phyloP scores from a whole-genome alignment of 1,140 invertebrate species.

The Diorhabda sublineata region DNA sequence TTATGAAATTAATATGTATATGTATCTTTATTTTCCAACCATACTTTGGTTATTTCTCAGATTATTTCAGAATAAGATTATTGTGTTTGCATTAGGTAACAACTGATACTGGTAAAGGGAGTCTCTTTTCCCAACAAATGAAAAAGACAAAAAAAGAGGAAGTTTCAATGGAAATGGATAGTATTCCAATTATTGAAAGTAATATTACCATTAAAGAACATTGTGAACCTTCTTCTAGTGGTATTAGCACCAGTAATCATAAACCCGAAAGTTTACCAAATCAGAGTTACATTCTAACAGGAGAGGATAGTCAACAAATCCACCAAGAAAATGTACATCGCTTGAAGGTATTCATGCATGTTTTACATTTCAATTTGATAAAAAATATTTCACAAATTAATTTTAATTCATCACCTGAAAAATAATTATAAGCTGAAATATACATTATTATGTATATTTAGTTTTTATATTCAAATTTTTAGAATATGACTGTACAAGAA shows the following conservation, averaged over 20 bases:
- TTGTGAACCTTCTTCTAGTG: not conserved
- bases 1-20: too few species aligned
- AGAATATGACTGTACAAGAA: constrained; percentile 65
- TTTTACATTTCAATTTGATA: not conserved
- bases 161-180: constrained; percentile 21
- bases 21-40: too few species aligned
- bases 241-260: not conserved
- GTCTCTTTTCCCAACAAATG: constrained; percentile 48
- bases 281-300: constrained; percentile 54
- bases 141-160: constrained; percentile 34
- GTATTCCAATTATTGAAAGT: constrained; percentile 14
- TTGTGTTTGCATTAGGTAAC: not conserved
- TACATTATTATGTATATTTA: not conserved
- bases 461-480: not conserved
- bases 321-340: constrained; percentile 70
- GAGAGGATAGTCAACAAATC: constrained; percentile 57
- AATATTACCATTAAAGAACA: constrained; percentile 8
- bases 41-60: too few species aligned
- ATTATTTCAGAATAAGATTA: too few species aligned
- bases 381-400: not conserved
- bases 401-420: not conserved
- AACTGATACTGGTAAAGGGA: constrained; percentile 28
- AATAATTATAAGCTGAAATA: not conserved
- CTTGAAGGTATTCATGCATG: constrained; percentile 47
- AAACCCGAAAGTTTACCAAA: constrained; percentile 26